A percentile compares a stretch with the other conserved stretches of the same genome.
These are phyloP conservation scores for Gallinago nigripennis DNA, from an alignment of 2,797 vertebrate genomes.

Conservation along the genomic window DNA sequence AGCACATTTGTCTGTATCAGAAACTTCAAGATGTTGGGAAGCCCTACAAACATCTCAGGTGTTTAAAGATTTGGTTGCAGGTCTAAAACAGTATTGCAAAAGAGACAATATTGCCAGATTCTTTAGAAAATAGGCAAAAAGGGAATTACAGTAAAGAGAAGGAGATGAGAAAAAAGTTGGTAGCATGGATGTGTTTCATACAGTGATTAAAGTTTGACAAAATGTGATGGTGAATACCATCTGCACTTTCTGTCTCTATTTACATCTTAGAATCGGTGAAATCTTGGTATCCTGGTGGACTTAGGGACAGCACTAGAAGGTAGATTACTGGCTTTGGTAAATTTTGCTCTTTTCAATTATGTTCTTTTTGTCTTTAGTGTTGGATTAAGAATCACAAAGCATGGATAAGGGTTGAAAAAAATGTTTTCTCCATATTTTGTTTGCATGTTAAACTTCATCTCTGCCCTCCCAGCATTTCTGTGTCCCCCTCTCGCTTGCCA, in stretches of 20 bases:
- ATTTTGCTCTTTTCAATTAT: not conserved
- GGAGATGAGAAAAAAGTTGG: not conserved
- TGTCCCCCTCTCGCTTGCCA: not conserved
- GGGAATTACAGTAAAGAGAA: not conserved
- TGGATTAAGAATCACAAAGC: not conserved
- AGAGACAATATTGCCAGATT: not conserved
- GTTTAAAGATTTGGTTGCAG: not conserved
- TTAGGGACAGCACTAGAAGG: not conserved
- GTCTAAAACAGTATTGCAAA: not conserved
- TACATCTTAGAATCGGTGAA: not conserved
- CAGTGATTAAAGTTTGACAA: not conserved
- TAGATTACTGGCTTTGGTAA: not conserved
- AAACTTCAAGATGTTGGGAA: not conserved
- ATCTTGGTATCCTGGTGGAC: not conserved
- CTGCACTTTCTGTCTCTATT: not conserved
- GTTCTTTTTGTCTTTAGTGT: not conserved
- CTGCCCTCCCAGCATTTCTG: not conserved
- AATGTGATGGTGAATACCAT: not conserved
- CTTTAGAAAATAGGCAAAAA: not conserved
- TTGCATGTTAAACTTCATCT: fast-evolving
- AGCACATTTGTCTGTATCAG: not conserved
- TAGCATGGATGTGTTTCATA: not conserved
- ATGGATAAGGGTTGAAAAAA: not conserved
- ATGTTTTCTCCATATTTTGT: fast-evolving
- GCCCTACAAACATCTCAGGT: not conserved